Evolutionary conservation across 2,888 invertebrate species (phyloP), one percentile per base, ranked within the genome.

Genomic region (Pristionchus arcanus): DNA sequence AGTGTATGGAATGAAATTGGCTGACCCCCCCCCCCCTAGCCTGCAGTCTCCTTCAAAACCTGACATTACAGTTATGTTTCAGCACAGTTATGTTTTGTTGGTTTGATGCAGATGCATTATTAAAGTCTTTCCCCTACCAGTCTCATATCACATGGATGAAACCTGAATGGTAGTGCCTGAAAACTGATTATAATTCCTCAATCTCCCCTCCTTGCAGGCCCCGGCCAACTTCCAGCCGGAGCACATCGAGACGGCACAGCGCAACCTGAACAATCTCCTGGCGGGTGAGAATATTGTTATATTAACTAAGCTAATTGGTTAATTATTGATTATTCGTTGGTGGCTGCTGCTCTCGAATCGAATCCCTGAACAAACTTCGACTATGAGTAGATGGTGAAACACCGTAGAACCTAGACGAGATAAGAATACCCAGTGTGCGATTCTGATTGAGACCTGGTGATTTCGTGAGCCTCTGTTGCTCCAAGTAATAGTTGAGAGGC

Each of bases 191-290:
- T 15, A 59, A 25, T 25, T 59, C 7, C 3, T 21, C n/a, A 28
- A 4, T 13, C 28, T 25, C 13, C 9, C 25, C 21, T 59, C 25
- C 1, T 59, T 59, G 59, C 55, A 92, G 92, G 92, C 92, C 13
- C 93, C 93, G 13, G 55, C 88, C 84, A 92, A 91, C 16, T 93
- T 92, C 71, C 89, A 90, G 21, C 91, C 91, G 16, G 92, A 92
- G 55, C 91, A 93, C 83, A 87, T 93, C 28, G 91, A 91, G 66
- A 91, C 87, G 15, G 92, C 92, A 5, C 93, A 93, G 90, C 71
- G 89, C 21, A 90, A 91, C 15, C 89, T 93, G 15, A 92, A 92
- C 77, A 91, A 85, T 42, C 63, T 90, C 25, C 90, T 93, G 3
- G 91, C 91, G 16, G 81, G 81, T 42, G 28, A n/a, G 37, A 37